These are phyloP conservation scores for Rhopalosiphum maidis DNA, from an alignment of 1,140 invertebrate species.

Conservation along the genomic window DNA sequence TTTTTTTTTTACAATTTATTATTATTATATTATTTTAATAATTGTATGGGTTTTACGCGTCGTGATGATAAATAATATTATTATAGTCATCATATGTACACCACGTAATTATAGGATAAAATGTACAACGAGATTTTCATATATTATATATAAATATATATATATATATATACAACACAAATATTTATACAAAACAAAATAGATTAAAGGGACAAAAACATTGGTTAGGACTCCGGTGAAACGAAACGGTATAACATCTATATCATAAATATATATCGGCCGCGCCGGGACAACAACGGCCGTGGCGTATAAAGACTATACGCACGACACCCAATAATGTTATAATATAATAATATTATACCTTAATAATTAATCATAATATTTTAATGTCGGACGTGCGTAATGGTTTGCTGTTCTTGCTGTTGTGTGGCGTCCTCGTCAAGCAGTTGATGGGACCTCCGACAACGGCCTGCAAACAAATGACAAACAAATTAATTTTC, in stretches of 20 bases:
- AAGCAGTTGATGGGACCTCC: slow-evolving; percentile 25
- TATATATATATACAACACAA: slow-evolving; percentile 38
- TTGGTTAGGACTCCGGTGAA: slow-evolving; percentile 36
- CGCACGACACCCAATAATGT: not conserved
- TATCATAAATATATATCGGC: not conserved
- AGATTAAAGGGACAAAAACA: slow-evolving; percentile 27
- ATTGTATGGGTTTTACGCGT: not conserved
- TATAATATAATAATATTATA: not conserved
- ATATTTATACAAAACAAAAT: slow-evolving; percentile 50
- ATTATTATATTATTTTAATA: not conserved
- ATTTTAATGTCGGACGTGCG: slow-evolving; percentile 32
- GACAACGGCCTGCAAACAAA: slow-evolving; percentile 21
- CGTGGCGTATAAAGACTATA: not conserved
- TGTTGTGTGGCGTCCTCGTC: not conserved
- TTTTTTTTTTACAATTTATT: not conserved
- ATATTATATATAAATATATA: not conserved
- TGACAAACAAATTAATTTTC: not conserved
- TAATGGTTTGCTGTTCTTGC: not conserved
- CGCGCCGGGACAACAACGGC: not conserved
- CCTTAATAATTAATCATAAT: not conserved
- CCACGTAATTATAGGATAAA: not conserved
- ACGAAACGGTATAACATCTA: slow-evolving; percentile 9
- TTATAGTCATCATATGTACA: slow-evolving; percentile 14
- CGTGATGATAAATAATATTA: not conserved
- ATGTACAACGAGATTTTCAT: slow-evolving; percentile 34